A percentile compares a stretch with the other conserved stretches of the same genome.
These are phyloP conservation scores for Drepanosiphum platanoidis DNA, from an alignment of 2,888 invertebrate species.

Conservation along the genomic window DNA sequence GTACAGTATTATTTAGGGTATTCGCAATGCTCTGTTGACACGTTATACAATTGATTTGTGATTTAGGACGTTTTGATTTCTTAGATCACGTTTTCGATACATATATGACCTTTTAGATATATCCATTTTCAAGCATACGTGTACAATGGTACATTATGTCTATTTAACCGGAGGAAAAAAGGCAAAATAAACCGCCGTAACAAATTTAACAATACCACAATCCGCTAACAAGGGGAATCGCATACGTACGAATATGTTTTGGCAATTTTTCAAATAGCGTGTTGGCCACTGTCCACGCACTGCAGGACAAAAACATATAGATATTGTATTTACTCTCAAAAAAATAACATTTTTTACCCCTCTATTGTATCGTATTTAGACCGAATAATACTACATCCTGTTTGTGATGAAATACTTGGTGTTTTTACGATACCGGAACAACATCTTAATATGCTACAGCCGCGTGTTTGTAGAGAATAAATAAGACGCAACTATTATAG, in stretches of 20 bases:
- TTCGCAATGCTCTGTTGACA: conserved; percentile 45
- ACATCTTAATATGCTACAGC: background rate
- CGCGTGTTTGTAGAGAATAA: background rate
- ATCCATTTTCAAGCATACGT: background rate
- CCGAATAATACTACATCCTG: conserved; percentile 22
- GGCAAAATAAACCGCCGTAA: conserved; percentile 41
- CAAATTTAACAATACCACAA: conserved; percentile 34
- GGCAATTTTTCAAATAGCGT: conserved; percentile 15
- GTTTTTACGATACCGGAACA: background rate
- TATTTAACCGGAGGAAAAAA: conserved; percentile 2
- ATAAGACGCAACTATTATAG: no score
- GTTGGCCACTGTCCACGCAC: conserved; percentile 44
- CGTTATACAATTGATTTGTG: conserved; percentile 34
- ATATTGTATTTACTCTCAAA: no score
- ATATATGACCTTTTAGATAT: conserved; percentile 4
- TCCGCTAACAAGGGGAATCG: background rate
- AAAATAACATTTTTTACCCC: background rate
- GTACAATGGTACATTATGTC: background rate
- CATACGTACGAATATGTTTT: background rate
- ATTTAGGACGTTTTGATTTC: conserved; percentile 22
- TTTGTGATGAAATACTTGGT: background rate
- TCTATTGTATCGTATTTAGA: background rate
- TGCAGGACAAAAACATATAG: conserved; percentile 2
- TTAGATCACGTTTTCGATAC: conserved; percentile 9
- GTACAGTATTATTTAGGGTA: background rate